phyloP scores from a whole-genome alignment of 2,797 vertebrate species.

The Lateolabrax maculatus region DNA sequence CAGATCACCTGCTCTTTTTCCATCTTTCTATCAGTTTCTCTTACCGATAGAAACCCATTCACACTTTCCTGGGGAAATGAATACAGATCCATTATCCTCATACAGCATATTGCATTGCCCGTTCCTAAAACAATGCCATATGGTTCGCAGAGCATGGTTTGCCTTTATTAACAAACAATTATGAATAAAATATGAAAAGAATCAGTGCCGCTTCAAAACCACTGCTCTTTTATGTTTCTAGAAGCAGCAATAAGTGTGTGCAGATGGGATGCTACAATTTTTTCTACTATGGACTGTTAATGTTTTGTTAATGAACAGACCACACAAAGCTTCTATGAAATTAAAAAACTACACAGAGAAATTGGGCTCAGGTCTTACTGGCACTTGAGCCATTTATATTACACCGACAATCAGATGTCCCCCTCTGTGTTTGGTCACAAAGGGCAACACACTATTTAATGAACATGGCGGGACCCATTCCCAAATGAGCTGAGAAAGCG shows the following conservation, averaged over 20 bases:
- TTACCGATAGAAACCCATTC: conserved; percentile 25
- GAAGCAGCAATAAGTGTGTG: not conserved
- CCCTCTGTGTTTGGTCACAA: conserved; percentile 16
- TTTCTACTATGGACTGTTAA: conserved; percentile 11
- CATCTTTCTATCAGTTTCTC: conserved; percentile 4
- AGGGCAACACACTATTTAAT: conserved; percentile 32
- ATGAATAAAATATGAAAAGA: conserved; percentile 74
- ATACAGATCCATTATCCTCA: conserved; percentile 29
- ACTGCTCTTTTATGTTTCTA: conserved; percentile 31
- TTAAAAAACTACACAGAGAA: conserved; percentile 7
- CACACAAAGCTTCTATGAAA: conserved; percentile 8
- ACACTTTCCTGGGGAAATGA: conserved; percentile 35
- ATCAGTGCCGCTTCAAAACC: conserved; percentile 35
- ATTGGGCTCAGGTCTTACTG: conserved; percentile 4
- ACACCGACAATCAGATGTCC: conserved; percentile 14
- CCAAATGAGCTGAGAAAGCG: conserved; percentile 45
- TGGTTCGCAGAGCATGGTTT: conserved; percentile 48
- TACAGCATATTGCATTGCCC: conserved; percentile 40
- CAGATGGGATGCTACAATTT: conserved; percentile 30
- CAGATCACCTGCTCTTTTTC: conserved; percentile 11
- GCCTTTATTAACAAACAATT: conserved; percentile 61
- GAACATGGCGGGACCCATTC: conserved; percentile 22
- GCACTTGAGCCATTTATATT: conserved; percentile 7
- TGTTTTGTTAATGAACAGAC: conserved; percentile 41
- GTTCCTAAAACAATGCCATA: conserved; percentile 57